A percentile compares a stretch with the other conserved stretches of the same genome.
Evolutionary conservation across 2,113 vertebrate genomes (phyloP).

Genomic region (Elephas maximus): DNA sequence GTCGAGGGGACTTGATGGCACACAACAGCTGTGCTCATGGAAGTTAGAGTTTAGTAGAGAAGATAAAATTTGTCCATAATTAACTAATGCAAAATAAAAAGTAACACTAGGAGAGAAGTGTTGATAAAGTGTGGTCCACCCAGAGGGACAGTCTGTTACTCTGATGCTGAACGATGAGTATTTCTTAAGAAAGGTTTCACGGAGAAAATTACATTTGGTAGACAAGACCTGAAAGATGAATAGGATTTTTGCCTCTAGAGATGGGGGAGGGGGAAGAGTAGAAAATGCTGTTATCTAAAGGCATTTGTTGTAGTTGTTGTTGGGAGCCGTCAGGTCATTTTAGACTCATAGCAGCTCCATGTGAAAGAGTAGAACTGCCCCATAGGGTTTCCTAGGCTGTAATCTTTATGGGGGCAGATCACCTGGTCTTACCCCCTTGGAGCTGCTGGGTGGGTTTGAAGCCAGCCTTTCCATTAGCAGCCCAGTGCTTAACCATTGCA

Average conservation of each 20-base stretch:
- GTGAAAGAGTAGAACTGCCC: too few species aligned
- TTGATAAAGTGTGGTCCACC: background rate
- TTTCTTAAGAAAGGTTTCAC: background rate
- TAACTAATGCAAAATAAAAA: background rate
- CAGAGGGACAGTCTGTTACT: background rate
- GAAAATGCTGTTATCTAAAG: background rate
- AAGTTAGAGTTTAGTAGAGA: constrained; percentile 21
- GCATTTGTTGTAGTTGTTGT: background rate
- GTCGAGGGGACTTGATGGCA: background rate
- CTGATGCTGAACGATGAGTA: background rate
- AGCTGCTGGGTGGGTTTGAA: background rate
- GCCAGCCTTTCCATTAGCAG: background rate
- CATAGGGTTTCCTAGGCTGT: too few species aligned
- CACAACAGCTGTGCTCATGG: background rate
- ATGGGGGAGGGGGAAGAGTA: background rate
- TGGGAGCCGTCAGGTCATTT: background rate
- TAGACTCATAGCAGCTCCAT: too few species aligned
- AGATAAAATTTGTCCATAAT: background rate
- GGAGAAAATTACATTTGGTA: background rate
- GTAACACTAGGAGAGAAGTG: background rate
- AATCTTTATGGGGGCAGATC: too few species aligned
- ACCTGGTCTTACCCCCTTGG: too few species aligned
- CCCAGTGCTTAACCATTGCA: background rate
- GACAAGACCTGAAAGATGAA: background rate
- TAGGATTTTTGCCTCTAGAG: background rate